Percentiles rank a stretch among this genome's conserved stretches.
These are phyloP conservation scores for Cyrtonyx montezumae DNA, from an alignment of 2,113 vertebrate genomes.

Conservation along the genomic window DNA sequence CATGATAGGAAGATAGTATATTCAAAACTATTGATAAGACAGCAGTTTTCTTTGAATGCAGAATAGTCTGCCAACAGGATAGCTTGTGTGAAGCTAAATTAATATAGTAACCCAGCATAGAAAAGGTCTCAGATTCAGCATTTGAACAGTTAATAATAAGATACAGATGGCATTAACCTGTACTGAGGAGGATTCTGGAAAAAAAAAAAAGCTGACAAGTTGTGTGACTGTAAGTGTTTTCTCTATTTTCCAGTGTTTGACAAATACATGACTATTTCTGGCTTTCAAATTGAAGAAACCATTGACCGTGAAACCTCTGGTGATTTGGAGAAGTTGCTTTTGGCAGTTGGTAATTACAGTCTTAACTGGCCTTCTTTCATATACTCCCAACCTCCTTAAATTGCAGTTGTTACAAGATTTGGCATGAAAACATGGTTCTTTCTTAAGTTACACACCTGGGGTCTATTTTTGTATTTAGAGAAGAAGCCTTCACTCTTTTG, in stretches of 20 bases:
- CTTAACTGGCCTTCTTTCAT: not conserved
- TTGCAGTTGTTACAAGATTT: not conserved
- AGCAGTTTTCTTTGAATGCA: not conserved
- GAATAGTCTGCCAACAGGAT: not conserved
- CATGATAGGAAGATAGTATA: not conserved
- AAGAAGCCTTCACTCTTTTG: not conserved
- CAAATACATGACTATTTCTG: slow-evolving; percentile 90
- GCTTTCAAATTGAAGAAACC: slow-evolving; percentile 92
- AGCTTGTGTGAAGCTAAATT: not conserved
- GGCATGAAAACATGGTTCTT: not conserved
- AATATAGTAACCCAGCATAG: not conserved
- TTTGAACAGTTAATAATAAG: not conserved
- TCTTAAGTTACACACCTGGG: not conserved
- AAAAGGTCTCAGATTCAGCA: not conserved
- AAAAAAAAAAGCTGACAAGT: not conserved
- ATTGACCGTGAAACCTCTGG: slow-evolving; percentile 91
- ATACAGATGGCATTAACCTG: not conserved
- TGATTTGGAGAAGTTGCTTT: slow-evolving; percentile 87
- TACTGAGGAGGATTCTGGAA: not conserved
- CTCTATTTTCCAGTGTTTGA: slow-evolving; percentile 87
- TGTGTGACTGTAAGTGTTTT: not conserved
- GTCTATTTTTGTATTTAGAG: not conserved
- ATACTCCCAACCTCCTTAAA: not conserved
- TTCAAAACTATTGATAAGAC: not conserved
- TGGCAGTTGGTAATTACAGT: slow-evolving; percentile 87